Percentiles rank a stretch among this genome's conserved stretches.
Conservation (phyloP, 2,113 vertebrate genomes). For the Speoplatyrhinus poulsoni region DNA sequence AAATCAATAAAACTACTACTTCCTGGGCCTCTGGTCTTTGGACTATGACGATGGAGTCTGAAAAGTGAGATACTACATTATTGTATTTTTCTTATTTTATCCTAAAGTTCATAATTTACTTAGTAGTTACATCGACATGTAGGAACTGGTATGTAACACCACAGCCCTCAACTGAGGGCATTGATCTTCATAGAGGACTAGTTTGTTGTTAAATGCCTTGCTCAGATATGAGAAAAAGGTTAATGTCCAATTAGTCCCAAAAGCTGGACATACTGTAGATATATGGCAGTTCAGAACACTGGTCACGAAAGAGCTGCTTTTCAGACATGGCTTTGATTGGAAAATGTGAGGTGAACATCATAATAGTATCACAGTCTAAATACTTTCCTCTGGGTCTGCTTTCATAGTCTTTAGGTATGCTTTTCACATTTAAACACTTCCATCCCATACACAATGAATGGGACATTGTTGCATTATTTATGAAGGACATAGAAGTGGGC, state of each 20-base stretch:
- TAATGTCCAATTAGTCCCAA: not conserved
- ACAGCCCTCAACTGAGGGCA: not conserved
- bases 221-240: not conserved
- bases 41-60: not conserved
- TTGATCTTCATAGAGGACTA: not conserved
- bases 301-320: slow-evolving; percentile 27
- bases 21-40: not conserved
- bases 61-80: not conserved
- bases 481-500: slow-evolving; percentile 9
- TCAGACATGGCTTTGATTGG: slow-evolving; percentile 44
- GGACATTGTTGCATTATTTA: slow-evolving; percentile 23
- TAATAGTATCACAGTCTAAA: slow-evolving; percentile 35
- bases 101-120: not conserved
- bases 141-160: not conserved
- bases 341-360: slow-evolving; percentile 18
- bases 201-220: not conserved
- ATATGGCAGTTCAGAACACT: slow-evolving; percentile 12
- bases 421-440: slow-evolving; percentile 39
- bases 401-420: slow-evolving; percentile 48
- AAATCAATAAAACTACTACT: not conserved
- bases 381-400: slow-evolving; percentile 52
- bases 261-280: slow-evolving; percentile 16
- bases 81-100: not conserved
- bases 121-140: not conserved
- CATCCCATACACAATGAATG: slow-evolving; percentile 38